phyloP scores from a whole-genome alignment of 2,113 vertebrate genomes.

The Monopterus albus region DNA sequence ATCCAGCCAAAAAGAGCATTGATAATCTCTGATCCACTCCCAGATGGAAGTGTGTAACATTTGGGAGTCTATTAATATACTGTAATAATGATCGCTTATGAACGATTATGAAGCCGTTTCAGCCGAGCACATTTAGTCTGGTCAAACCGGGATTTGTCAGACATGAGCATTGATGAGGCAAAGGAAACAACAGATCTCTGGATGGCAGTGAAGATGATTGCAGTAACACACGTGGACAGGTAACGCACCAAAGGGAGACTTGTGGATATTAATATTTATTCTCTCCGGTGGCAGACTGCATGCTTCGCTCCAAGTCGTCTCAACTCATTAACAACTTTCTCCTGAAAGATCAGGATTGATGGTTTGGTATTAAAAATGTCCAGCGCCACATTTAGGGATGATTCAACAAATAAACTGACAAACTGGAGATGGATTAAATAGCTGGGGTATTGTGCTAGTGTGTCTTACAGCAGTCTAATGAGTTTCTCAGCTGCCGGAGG shows the following conservation, averaged over 20 bases:
- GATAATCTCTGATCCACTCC: background rate
- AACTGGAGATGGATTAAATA: constrained; percentile 33
- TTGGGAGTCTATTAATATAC: too few species aligned
- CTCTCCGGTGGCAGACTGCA: background rate
- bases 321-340: constrained; percentile 19
- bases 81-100: background rate
- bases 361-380: constrained; percentile 38
- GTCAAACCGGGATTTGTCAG: constrained; percentile 1
- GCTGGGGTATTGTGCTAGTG: background rate
- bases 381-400: background rate
- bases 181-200: constrained; percentile 8
- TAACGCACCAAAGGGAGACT: constrained; percentile 19
- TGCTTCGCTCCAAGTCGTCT: constrained; percentile 15
- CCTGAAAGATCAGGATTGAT: constrained; percentile 24
- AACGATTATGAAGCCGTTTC: background rate
- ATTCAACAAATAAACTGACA: constrained; percentile 15
- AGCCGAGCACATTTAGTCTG: background rate
- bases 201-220: constrained; percentile 9
- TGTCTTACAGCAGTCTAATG: constrained; percentile 46
- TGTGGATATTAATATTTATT: constrained; percentile 33
- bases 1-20: background rate
- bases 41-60: too few species aligned
- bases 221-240: constrained; percentile 4
- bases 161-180: background rate
- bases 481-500: constrained; percentile 40